phyloP scores from a whole-genome alignment of 1,140 invertebrate genomes.

The Alviniconcha marisindica region DNA sequence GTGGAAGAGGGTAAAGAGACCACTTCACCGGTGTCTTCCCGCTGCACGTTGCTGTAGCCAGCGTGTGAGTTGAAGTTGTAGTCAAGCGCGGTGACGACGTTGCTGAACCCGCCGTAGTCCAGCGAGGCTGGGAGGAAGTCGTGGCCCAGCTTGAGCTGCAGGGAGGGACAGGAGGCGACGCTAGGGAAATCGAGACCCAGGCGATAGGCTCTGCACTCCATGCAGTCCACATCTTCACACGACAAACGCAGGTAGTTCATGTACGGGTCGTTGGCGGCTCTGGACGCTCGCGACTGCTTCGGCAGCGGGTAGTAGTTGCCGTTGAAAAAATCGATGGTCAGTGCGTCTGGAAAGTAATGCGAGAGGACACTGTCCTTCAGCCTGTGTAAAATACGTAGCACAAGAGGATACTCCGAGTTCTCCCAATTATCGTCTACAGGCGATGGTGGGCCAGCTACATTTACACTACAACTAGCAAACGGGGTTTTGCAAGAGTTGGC shows the following conservation, averaged over 20 bases:
- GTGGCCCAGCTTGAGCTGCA: constrained; percentile 22
- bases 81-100: neutral
- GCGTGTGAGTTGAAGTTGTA: constrained; percentile 36
- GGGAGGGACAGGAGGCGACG: constrained; percentile 33
- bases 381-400: no score
- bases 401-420: no score
- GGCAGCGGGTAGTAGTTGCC: constrained; percentile 38
- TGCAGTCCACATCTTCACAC: constrained; percentile 49
- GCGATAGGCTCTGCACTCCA: constrained; percentile 40
- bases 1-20: neutral
- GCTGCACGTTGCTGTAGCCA: no score
- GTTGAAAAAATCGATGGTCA: constrained; percentile 53
- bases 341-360: constrained; percentile 49
- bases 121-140: neutral
- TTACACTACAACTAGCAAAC: no score
- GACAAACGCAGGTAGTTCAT: constrained; percentile 39
- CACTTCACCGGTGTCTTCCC: neutral
- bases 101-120: neutral
- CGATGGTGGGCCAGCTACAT: no score
- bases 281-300: neutral
- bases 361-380: no score
- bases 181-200: constrained; percentile 30
- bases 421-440: no score
- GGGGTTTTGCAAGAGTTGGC: no score
- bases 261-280: neutral